Evolutionary conservation across 2,797 vertebrate species (phyloP).

Genomic region (Coregonus sp.): DNA sequence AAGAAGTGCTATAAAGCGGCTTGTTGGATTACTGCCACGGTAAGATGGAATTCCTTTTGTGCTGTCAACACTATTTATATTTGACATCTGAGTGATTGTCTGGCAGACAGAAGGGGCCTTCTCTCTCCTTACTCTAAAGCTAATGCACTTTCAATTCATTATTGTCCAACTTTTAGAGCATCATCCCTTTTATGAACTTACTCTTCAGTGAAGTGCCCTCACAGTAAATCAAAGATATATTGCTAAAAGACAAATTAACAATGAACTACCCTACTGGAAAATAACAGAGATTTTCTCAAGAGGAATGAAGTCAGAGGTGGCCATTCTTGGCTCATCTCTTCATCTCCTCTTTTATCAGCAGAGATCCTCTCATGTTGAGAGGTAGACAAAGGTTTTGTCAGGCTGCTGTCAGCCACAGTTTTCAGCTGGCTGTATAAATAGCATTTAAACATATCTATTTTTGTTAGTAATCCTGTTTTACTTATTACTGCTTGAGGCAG

Average conservation of each 20-base stretch:
- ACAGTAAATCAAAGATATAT: constrained; percentile 47
- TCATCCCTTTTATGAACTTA: constrained; percentile 32
- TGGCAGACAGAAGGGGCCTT: constrained; percentile 40
- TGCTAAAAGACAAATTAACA: constrained; percentile 8
- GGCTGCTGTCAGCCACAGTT: background rate
- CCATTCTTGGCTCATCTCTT: background rate
- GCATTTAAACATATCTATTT: background rate
- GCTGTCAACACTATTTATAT: constrained; percentile 61
- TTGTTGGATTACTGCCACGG: constrained; percentile 60
- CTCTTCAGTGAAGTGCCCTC: constrained; percentile 32
- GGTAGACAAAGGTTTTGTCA: background rate
- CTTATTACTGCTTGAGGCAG: background rate
- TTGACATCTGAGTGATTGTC: constrained; percentile 64
- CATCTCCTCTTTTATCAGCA: constrained; percentile 13
- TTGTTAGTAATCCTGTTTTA: background rate
- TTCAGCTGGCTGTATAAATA: background rate
- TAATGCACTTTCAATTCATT: constrained; percentile 75
- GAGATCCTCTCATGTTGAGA: background rate
- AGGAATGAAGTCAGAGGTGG: background rate
- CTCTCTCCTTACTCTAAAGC: constrained; percentile 42
- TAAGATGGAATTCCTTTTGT: constrained; percentile 63
- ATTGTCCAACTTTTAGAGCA: constrained; percentile 56
- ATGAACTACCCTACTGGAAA: background rate
- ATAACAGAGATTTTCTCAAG: background rate
- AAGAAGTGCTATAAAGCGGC: constrained; percentile 53